Evolutionary conservation across 2,888 invertebrate species (phyloP), one percentile per base, ranked within the genome.

Genomic region (Oithona nana): DNA sequence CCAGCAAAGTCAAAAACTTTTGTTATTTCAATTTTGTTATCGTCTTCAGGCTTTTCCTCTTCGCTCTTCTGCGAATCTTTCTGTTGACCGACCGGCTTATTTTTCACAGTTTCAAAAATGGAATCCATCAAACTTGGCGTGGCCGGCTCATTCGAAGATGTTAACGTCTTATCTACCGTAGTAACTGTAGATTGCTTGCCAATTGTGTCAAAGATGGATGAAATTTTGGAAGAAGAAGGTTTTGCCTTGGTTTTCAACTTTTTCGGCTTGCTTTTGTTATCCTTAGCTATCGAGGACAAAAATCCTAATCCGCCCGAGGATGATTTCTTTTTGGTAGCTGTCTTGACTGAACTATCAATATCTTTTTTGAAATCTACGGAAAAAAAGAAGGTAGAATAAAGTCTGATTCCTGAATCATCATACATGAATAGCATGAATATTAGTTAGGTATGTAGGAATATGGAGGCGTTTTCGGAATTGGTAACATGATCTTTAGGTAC

Each of bases 1-100:
- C 54, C 54, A 26, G 54, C 54, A 54, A 54, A 54, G 26, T 54
- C 54, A 54, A 54, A 54, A 26, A 54, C 54, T 26, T 54, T 20
- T 3, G 54, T 54, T 4, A 54, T 54, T 54, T 54, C 26, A 13
- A 54, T 20, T 11, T 54, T 54, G 54, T 20, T 3, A 26, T 26
- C 54, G 3, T 49, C 50, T n/a, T 49, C 22, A 20, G 50, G 11
- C 3, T 26, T 26, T 24, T 54, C 54, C 20, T 54, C 26, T 24
- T 24, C 8, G 24, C 13, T 16, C 26, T 54, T 54, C 16, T 39
- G 39, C 8, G 39, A 39, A 6, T 11, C 39, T 6, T 39, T 16
- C 6, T 16, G 6, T 39, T 39, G 39, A 16, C 8, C 6, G n/a
- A n/a, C n/a, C n/a, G n/a, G n/a, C n/a, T n/a, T n/a, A 16, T 16